phyloP scores from a whole-genome alignment of 2,113 vertebrate genomes.

The Pterocles gutturalis region DNA sequence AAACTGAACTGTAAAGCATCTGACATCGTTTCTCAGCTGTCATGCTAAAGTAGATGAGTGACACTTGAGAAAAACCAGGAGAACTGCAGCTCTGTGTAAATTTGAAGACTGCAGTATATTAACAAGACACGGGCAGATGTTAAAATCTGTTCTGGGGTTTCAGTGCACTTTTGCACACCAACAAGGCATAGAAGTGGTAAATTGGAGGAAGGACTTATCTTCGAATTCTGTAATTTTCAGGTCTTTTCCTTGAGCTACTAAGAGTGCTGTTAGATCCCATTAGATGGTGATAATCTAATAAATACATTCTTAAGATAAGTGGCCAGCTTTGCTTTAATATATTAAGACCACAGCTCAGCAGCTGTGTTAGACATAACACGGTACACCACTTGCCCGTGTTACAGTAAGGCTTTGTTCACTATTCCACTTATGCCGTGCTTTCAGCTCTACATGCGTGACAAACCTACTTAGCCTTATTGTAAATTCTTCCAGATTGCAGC shows the following conservation, averaged over 20 bases:
- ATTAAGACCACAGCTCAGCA: constrained; percentile 23
- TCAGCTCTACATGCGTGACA: constrained; percentile 42
- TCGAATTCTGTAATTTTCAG: constrained; percentile 57
- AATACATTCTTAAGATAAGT: constrained; percentile 72
- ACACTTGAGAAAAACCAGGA: constrained; percentile 74
- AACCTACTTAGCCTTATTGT: constrained; percentile 38
- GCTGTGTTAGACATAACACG: constrained; percentile 25
- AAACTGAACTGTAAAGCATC: constrained; percentile 81
- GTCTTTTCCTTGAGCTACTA: constrained; percentile 45
- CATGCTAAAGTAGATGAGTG: constrained; percentile 76
- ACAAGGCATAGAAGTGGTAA: constrained; percentile 32
- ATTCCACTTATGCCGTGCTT: background rate
- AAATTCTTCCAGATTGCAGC: constrained; percentile 17
- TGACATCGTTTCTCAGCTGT: constrained; percentile 76
- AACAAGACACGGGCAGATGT: constrained; percentile 39
- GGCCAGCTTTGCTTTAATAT: constrained; percentile 66
- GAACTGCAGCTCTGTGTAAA: constrained; percentile 80
- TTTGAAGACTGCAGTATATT: constrained; percentile 78
- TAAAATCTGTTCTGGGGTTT: constrained; percentile 55
- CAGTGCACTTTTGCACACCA: constrained; percentile 64
- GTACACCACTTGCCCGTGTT: constrained; percentile 22
- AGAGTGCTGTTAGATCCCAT: constrained; percentile 65
- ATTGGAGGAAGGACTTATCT: constrained; percentile 49
- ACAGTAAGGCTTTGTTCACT: background rate
- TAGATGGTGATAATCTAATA: constrained; percentile 52